Evolutionary conservation across 2,888 invertebrate species (phyloP), one percentile per base, ranked within the genome.

Genomic region (Metopia argyrocephala): DNA sequence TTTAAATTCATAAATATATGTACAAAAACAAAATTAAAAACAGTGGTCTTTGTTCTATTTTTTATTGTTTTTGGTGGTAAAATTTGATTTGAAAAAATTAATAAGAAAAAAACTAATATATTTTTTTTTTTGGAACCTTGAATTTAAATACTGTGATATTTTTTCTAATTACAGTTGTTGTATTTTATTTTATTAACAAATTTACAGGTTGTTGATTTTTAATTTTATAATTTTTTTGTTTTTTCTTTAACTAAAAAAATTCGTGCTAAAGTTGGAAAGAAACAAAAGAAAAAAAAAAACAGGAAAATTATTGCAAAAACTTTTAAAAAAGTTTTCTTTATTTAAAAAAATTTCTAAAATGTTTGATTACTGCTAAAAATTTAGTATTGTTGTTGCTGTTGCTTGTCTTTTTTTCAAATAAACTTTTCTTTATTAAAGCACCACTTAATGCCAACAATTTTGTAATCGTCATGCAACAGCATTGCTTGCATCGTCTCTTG

Each of bases 81-180:
- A 54, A 61, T 61, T 57, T 76, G 45, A 15, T 31, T 57, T 12
- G 73, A 59, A 65, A 27, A 15, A 66, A 62, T 56, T 57, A 38
- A 38, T 3, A 38, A 38, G 15, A 38, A 38, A 6, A 9, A 31
- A 38, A 38, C 1, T 12, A 38, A 38, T 38, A 38, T 3, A 4
- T 15, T 15, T 38, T 38, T 38, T 38, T 38, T 15, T 38, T 3
- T 12, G 12, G 15, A 38, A 38, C 38, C 15, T 12, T 38, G 65
- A 71, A 76, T 68, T 57, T 56, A 54, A 75, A 48, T 59, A 52
- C 21, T 54, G 70, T 48, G 45, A 2, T 46, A 57, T 71, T 59
- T 25, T 50, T 21, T 71, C 48, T 38, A 52, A 64, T 15, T 38
- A 15, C 38, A 12, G 9, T 38, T 38, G 38, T 38, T 38, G 38